Evolutionary conservation across 2,888 invertebrate species (phyloP), one percentile per base, ranked within the genome.

Genomic region (Dryadula phaetusa): DNA sequence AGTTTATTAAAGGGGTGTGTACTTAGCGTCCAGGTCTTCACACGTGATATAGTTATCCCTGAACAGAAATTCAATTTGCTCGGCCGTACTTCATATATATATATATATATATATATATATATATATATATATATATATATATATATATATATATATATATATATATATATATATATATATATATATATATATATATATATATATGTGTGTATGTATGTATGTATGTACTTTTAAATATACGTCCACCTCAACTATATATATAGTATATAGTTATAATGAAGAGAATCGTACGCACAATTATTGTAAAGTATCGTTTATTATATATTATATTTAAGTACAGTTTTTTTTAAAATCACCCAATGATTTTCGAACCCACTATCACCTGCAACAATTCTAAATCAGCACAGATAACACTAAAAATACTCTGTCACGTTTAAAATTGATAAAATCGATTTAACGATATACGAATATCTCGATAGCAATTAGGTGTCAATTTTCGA

Each of bases 61-160:
- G 49, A 14, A 49, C n/a, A 49, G 28, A 49, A 47, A 49, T 49
- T 49, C 25, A 49, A 49, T 49, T 49, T 49, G 25, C 25, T 16
- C 16, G 8, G 49, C 49, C 25, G 49, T 5, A 8, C 8, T 32
- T 6, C 7, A 8, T 32, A 7, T 32, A 3, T 4, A 28, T 6
- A 14, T 2, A 18, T 46, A 46, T 8, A 44, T 20, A 20, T 46
- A 12, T 20, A 12, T 18, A 10, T 46, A 1, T 10, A 18, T 18
- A 4, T 46, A 44, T 18, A 2, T 44, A 18, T n/a, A n/a, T n/a
- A n/a, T n/a, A n/a, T n/a, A n/a, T n/a, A n/a, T n/a, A n/a, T n/a
- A n/a, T n/a, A n/a, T n/a, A n/a, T n/a, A n/a, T n/a, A n/a, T n/a
- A n/a, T n/a, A n/a, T n/a, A n/a, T n/a, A n/a, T n/a, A n/a, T n/a